Percentiles rank a stretch among this genome's conserved stretches.
Conservation (phyloP, 2,797 vertebrate species). For the Cossypha polioptera region DNA sequence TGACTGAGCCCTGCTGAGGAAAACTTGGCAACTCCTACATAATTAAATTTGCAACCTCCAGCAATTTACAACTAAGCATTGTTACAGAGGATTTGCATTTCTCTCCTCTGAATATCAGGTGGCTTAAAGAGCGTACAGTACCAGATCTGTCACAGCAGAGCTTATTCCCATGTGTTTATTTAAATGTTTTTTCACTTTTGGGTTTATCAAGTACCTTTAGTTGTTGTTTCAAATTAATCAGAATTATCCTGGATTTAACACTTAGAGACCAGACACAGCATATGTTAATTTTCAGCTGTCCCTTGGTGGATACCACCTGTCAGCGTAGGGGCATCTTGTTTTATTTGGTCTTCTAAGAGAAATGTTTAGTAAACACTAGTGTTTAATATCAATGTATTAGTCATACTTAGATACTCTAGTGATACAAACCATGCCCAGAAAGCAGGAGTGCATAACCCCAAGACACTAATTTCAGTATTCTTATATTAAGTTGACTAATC, state of each 20-base stretch:
- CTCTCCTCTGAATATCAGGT: neutral
- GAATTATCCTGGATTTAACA: neutral
- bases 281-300: neutral
- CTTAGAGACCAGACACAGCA: accelerated
- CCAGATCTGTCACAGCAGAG: accelerated
- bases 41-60: neutral
- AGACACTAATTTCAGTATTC: neutral
- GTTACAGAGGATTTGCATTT: neutral
- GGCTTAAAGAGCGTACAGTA: accelerated
- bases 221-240: neutral
- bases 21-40: neutral
- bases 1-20: neutral
- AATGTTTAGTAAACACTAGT: neutral
- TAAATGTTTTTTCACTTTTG: neutral
- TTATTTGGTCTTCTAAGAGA: neutral
- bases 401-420: neutral
- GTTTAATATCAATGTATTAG: neutral
- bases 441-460: neutral
- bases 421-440: neutral
- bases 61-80: neutral
- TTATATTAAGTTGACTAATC: neutral
- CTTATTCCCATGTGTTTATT: neutral
- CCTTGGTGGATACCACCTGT: neutral
- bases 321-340: neutral
- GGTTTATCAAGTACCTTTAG: neutral